Evolutionary conservation across 1,140 invertebrate genomes (phyloP), one percentile per base, ranked within the genome.

Genomic region (Aphidius gifuensis): DNA sequence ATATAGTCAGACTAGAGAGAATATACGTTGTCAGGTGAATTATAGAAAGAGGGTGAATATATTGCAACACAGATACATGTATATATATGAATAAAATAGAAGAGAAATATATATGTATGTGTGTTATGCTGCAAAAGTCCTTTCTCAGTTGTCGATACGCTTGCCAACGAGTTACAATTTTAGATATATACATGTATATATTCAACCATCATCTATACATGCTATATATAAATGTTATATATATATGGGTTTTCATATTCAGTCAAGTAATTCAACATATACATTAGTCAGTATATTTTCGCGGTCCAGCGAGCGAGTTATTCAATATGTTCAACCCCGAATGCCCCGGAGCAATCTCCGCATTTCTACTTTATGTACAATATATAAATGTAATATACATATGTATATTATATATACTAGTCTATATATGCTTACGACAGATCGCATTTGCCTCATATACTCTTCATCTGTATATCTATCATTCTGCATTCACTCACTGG

Each of bases 251-350:
- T 62, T 61, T 54, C 51, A 62, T 57, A 60, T 11, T 55, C 50
- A 57, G 58, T 40, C 49, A 32, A 32, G 23, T 32, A 32, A 32
- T 32, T 32, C 23, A 32, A 32, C 23, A 32, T 32, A 55, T 55
- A 55, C 53, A 16, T 61, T 44, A 61, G 60, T 57, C 68, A 68
- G 77, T 80, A 80, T 78, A 81, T 81, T 81, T 81, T 80, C 78
- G 78, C 78, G 78, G 80, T 80, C 78, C 78, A 79, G 78, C 78
- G 78, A 80, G 74, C 78, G 76, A 78, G 80, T 81, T 80, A 80
- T 81, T 81, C 78, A 80, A 81, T 80, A 80, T 80, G 75, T 76
- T 74, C 73, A 75, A 73, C 72, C 75, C 76, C 74, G 69, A 78
- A 75, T 75, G 75, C 78, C 78, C 74, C 71, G 74, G 72, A 75